Evolutionary conservation across 2,797 vertebrate species (phyloP).

Genomic region (Phalanger gymnotis): DNA sequence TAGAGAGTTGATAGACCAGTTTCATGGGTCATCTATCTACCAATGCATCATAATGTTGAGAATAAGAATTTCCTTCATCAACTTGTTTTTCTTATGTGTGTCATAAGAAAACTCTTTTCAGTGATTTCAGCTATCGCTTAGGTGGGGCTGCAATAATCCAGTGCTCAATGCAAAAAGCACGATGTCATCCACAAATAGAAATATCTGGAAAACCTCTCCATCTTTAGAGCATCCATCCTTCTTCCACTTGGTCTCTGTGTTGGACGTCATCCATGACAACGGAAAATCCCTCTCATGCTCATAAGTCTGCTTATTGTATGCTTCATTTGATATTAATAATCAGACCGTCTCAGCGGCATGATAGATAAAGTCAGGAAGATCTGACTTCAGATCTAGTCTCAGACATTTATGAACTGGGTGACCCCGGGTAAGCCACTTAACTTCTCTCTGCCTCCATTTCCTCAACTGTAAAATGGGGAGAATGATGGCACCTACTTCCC

Average conservation of each 20-base stretch:
- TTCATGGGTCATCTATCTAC: not conserved
- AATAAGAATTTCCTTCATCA: not conserved
- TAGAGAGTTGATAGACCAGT: not conserved
- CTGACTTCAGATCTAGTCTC: not conserved
- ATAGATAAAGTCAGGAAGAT: not conserved
- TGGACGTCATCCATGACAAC: not conserved
- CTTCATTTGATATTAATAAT: not conserved
- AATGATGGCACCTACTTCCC: not conserved
- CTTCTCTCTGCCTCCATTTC: not conserved
- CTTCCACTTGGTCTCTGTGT: not conserved
- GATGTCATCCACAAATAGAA: not conserved
- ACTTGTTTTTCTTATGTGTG: not conserved
- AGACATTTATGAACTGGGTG: not conserved
- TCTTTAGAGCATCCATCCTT: not conserved
- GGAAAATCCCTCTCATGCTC: not conserved
- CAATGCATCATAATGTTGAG: not conserved
- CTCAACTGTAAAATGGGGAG: not conserved
- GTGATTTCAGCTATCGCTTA: not conserved
- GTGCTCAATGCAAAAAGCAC: not conserved
- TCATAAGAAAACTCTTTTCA: not conserved
- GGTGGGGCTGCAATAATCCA: not conserved
- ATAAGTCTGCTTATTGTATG: not conserved
- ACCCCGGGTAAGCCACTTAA: not conserved
- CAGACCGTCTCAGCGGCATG: not conserved
- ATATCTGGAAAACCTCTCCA: not conserved